Percentiles rank a stretch among this genome's conserved stretches.
phyloP scores from a whole-genome alignment of 2,888 invertebrate genomes.

The Odontocerum albicorne region DNA sequence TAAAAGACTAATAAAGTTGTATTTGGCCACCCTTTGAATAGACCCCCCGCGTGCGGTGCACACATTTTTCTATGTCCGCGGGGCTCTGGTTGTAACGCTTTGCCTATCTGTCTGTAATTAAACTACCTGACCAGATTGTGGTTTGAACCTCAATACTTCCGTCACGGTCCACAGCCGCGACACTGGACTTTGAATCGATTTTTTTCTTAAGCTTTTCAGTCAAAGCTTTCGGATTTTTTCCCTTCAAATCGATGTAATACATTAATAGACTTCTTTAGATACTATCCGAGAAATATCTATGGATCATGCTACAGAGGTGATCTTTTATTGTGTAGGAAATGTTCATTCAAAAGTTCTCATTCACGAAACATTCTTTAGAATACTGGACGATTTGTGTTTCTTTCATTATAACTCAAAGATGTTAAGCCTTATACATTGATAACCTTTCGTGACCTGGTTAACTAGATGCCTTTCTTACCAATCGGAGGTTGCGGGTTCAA shows the following conservation, averaged over 20 bases:
- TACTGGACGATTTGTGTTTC: too few relatives aligned
- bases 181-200: conserved; percentile 5
- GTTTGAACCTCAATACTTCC: conserved; percentile 31
- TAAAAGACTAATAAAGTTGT: too few relatives aligned
- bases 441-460: too few relatives aligned
- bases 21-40: too few relatives aligned
- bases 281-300: background rate
- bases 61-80: conserved; percentile 29
- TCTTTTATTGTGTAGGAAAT: background rate
- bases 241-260: background rate
- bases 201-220: conserved; percentile 13
- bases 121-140: conserved; percentile 34
- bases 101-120: conserved; percentile 36
- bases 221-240: conserved; percentile 14
- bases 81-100: conserved; percentile 36
- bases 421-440: too few relatives aligned
- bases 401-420: too few relatives aligned
- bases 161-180: conserved; percentile 27
- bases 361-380: too few relatives aligned
- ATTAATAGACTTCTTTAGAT: background rate
- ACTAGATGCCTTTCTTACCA: too few relatives aligned
- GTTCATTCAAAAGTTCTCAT: too few relatives aligned
- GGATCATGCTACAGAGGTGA: background rate
- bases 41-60: too few relatives aligned
- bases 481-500: too few relatives aligned